Evolutionary conservation across 2,113 vertebrate genomes (phyloP).

Genomic region (Galbula dea): DNA sequence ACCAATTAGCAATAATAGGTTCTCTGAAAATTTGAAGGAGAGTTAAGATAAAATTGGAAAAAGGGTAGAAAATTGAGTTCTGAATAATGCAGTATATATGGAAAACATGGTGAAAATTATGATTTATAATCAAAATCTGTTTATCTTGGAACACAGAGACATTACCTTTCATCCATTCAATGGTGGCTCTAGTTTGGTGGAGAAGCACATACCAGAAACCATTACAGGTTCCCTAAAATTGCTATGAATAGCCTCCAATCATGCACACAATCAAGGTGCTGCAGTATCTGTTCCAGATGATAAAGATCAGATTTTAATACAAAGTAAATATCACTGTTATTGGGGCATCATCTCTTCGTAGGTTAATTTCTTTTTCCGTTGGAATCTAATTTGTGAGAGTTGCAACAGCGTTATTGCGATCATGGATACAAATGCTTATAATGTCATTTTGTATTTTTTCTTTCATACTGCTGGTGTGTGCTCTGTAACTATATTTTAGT

Average conservation of each 20-base stretch:
- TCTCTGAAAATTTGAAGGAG: not conserved
- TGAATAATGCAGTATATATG: not conserved
- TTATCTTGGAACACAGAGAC: not conserved
- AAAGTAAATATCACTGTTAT: not conserved
- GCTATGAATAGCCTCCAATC: not conserved
- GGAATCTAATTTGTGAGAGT: not conserved
- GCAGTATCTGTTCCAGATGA: not conserved
- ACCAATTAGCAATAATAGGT: not conserved
- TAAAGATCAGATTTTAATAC: not conserved
- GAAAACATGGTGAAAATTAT: not conserved
- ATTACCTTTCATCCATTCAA: not conserved
- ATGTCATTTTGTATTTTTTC: not conserved
- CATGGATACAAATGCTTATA: not conserved
- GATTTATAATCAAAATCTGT: not conserved
- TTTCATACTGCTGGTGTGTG: not conserved
- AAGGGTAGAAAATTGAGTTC: not conserved
- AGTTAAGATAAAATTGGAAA: not conserved
- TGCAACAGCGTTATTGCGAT: not conserved
- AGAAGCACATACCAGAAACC: not conserved
- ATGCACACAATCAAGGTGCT: not conserved
- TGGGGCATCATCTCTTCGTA: not conserved
- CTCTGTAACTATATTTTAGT: not conserved
- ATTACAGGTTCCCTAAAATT: not conserved
- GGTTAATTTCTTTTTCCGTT: not conserved
- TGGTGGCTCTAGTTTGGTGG: not conserved